Base-by-base conservation (phyloP, 2,797 vertebrate species). In the Acipenser ruthenus region DNA sequence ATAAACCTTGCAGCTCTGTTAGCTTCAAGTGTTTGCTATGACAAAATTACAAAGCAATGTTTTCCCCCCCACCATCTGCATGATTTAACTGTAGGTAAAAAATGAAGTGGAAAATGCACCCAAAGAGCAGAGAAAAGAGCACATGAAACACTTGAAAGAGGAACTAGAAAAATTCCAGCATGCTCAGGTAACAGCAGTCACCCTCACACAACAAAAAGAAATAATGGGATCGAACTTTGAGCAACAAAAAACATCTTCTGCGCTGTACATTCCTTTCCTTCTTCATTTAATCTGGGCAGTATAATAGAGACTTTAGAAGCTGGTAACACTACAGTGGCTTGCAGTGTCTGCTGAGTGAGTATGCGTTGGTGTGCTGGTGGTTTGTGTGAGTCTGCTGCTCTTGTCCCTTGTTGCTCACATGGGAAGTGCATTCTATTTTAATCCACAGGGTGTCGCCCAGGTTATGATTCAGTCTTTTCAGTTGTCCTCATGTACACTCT, bases 381-480 rank as follows among this genome's bases (percentile, higher is more conserved):
- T 79, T 15, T 63, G 7, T 50, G 62, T 47, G 49, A 64, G 66
- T 12, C 50, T 69, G 65, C 50, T 51, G 47, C 62, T 69, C 49
- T 65, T 73, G 83, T 75, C 61, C 70, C 79, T 87, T 52, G 71
- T 55, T 82, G 82, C 73, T 91, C 74, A 91, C 79, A 73, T 72
- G 75, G 87, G 80, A 87, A 90, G 90, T 94, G 80, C 88, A 70
- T 88, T 91, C 86, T 98, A 86, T 95, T 97, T 91, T 93, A 83
- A 88, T 91, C 87, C 91, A 79, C 95, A 99, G 97, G 96, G 93
- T 75, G 89, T 99, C 90, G 95, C 96, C 92, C 97, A 98, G 92
- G 94, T 96, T 95, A 99, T 99, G 97, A 95, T 99, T 92, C 97
- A 95, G 89, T 98, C 97, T 92, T 99, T 99, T 98, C 95, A 99